A percentile compares a stretch with the other conserved stretches of the same genome.
These are phyloP conservation scores for Tholera decimalis DNA, from an alignment of 2,888 invertebrate species.

Conservation along the genomic window DNA sequence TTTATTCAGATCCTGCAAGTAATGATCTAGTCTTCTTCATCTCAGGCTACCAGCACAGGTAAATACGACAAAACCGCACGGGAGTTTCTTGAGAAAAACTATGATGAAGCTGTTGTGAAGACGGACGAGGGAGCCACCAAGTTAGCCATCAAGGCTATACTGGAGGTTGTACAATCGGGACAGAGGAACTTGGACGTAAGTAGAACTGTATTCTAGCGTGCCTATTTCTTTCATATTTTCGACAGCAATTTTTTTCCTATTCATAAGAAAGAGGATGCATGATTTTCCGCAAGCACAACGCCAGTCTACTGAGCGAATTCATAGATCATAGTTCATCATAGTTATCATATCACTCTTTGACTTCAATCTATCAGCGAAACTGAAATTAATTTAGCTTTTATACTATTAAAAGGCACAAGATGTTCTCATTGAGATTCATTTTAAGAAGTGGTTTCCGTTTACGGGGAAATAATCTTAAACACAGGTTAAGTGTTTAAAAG, in stretches of 20 bases:
- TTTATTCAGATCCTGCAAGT: no score
- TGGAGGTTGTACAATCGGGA: conserved; percentile 98
- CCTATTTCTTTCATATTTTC: no score
- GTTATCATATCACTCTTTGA: no score
- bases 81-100: conserved; percentile 98
- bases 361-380: conserved; percentile 2
- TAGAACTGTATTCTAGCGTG: no score
- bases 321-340: no score
- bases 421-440: conserved; percentile 36
- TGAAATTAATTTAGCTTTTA: conserved; percentile 24
- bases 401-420: conserved; percentile 6
- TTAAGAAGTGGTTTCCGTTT: conserved; percentile 5
- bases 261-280: no score
- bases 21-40: no score
- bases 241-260: no score
- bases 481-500: background rate
- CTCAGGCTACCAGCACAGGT: conserved; percentile 97
- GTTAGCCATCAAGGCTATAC: conserved; percentile 96
- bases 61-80: conserved; percentile 98
- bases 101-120: conserved; percentile 94
- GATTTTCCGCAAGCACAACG: no score
- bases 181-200: conserved; percentile 97
- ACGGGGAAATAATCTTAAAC: background rate
- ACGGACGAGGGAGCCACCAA: conserved; percentile 95
- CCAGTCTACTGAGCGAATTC: no score